These are phyloP conservation scores for Meghimatium bilineatum DNA, from an alignment of 2,888 invertebrate genomes.

Conservation along the genomic window DNA sequence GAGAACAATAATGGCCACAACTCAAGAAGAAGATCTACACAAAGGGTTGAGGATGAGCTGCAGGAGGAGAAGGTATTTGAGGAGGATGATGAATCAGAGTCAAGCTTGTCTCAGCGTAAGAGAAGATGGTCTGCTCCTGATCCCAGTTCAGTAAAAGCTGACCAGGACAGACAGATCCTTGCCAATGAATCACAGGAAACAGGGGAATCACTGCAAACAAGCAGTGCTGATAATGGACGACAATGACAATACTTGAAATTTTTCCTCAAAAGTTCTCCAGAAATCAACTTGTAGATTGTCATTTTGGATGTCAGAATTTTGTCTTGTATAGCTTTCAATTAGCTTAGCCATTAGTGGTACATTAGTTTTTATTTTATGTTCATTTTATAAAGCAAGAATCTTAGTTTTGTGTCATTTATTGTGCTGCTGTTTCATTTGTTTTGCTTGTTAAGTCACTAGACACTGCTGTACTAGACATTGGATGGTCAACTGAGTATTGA, in stretches of 20 bases:
- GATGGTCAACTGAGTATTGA: background rate
- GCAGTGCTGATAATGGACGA: background rate
- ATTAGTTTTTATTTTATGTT: background rate
- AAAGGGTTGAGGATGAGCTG: slow-evolving; percentile 20
- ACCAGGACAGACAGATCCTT: slow-evolving; percentile 27
- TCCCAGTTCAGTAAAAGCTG: slow-evolving; percentile 28
- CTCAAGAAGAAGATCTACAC: slow-evolving; percentile 2
- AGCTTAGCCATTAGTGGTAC: background rate
- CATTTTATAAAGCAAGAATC: background rate
- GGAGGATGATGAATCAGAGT: slow-evolving; percentile 22
- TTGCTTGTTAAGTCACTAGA: background rate
- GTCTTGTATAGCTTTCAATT: background rate
- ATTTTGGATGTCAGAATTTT: background rate
- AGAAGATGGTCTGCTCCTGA: slow-evolving; percentile 45
- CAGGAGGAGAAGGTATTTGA: slow-evolving; percentile 20
- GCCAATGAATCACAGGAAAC: slow-evolving; percentile 23
- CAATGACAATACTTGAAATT: background rate
- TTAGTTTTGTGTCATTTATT: background rate
- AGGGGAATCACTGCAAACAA: slow-evolving; percentile 14
- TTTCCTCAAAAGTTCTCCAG: background rate
- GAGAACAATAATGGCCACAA: slow-evolving; percentile 34
- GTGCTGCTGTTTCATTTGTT: background rate
- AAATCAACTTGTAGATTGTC: background rate
- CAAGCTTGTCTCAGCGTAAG: slow-evolving; percentile 30
- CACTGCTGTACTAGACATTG: background rate